Base-by-base conservation (phyloP, 2,113 vertebrate genomes). In the Neoarius graeffei region DNA sequence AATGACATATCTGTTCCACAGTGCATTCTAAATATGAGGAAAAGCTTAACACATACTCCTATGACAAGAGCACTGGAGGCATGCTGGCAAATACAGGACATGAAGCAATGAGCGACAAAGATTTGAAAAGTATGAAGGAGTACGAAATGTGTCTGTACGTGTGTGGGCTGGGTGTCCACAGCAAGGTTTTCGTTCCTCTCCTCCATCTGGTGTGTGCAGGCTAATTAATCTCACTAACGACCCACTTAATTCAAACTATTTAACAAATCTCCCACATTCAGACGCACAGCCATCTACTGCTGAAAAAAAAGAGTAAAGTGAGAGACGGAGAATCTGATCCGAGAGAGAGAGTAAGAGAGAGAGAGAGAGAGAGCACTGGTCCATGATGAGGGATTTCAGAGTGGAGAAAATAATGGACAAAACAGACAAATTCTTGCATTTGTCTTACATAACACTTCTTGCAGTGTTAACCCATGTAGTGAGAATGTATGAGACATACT, bases 191-290 rank as follows among this genome's bases (percentile, higher is more conserved):
- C 69, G 66, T 85, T 86, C 73, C 87, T 88, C 76, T 89, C 82
- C 87, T 87, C 90, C 89, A 91, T 90, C 88, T 91, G 89, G 71
- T 59, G 76, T 35, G 48, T 15, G 81, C 86, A 14, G 80, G 48
- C 81, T 85, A 86, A 90, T 90, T 89, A 90, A 90, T 91, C 87
- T 88, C 84, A 86, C 66, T 86, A 90, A 88, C 85, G 57, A 89
- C 80, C 82, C 84, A 82, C 85, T 90, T 90, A 76, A 91, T 90
- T 89, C 82, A 87, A 90, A 91, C 89, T 89, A 85, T 91, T 90
- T 86, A 85, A 91, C 86, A 89, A 85, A 87, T 90, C 59, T 83
- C 77, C 86, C 23, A 91, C 62, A 89, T 86, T 81, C 88, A 89
- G 85, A 89, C 79, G 83, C 79, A 73, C 57, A 54, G 15, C 62